Conservation (phyloP, 1,140 invertebrate genomes). For the Drosophila lacteicornis region DNA sequence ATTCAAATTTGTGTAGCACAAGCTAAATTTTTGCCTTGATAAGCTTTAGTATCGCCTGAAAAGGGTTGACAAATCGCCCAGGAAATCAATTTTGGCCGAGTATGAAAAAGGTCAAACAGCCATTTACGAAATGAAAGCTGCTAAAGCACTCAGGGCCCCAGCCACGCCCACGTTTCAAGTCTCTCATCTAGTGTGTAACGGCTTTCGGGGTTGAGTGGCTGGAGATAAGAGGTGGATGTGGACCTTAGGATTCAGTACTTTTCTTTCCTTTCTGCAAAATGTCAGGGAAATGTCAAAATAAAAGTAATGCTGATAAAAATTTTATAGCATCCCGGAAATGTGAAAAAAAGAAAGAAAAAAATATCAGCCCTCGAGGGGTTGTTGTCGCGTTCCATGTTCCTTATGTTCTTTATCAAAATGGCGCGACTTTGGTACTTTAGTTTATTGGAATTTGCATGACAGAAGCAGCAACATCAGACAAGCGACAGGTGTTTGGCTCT, state of each 20-base stretch:
- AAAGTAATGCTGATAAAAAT: constrained; percentile 84
- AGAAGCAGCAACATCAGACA: constrained; percentile 13
- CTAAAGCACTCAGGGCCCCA: constrained; percentile 13
- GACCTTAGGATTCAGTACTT: constrained; percentile 53
- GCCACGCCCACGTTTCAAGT: constrained; percentile 48
- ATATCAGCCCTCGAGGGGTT: constrained; percentile 33
- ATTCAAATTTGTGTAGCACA: constrained; percentile 58
- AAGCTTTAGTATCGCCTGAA: constrained; percentile 58
- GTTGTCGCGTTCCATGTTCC: constrained; percentile 18
- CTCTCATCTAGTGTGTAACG: constrained; percentile 58
- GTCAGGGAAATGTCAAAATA: constrained; percentile 83
- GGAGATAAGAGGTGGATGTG: neutral
- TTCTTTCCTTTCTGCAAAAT: constrained; percentile 69
- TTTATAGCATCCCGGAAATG: constrained; percentile 82
- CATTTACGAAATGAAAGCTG: constrained; percentile 76
- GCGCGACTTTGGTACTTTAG: constrained; percentile 77
- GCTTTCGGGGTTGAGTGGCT: constrained; percentile 5
- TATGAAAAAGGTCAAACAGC: constrained; percentile 71
- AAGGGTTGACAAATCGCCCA: constrained; percentile 80
- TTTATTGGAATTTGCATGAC: constrained; percentile 81
- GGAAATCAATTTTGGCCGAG: constrained; percentile 72
- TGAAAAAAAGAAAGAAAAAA: constrained; percentile 48
- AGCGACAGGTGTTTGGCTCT: constrained; percentile 48
- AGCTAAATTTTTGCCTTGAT: constrained; percentile 69
- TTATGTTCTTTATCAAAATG: constrained; percentile 73